These are phyloP conservation scores for Porites lutea DNA, from an alignment of 64 coral and sea anemone species.

Conservation along the genomic window DNA sequence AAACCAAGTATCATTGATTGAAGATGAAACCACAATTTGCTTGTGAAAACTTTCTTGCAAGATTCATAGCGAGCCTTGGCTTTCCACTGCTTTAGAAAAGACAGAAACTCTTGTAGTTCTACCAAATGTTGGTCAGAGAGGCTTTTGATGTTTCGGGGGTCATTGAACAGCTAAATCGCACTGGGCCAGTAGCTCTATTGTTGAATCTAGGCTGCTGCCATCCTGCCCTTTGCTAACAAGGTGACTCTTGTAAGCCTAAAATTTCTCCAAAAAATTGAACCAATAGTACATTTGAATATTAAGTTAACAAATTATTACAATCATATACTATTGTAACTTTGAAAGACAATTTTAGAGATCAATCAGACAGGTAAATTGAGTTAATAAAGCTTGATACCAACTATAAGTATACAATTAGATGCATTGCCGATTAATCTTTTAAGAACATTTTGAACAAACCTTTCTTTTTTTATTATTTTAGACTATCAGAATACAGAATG, in stretches of 20 bases:
- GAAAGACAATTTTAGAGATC: too few species aligned
- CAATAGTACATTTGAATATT: too few species aligned
- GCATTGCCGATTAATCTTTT: too few species aligned
- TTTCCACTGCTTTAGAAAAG: slow-evolving; percentile 19
- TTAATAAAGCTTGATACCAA: too few species aligned
- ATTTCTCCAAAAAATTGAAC: background rate
- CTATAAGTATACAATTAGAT: too few species aligned
- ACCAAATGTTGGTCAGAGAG: background rate
- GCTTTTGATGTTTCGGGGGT: slow-evolving; percentile 3
- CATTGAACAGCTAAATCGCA: slow-evolving; percentile 14
- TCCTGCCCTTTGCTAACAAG: background rate
- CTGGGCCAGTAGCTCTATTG: background rate
- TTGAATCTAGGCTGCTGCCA: slow-evolving; percentile 14
- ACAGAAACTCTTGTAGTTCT: background rate
- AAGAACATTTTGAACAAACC: too few species aligned
- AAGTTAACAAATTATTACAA: too few species aligned
- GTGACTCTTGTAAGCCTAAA: background rate
- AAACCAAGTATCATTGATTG: slow-evolving; percentile 44
- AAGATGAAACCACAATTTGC: slow-evolving; percentile 24
- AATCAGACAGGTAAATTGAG: too few species aligned
- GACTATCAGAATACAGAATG: background rate
- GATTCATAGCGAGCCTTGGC: background rate
- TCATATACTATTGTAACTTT: too few species aligned
- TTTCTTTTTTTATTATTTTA: too few species aligned
- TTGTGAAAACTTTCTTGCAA: background rate